Conservation (phyloP, 1,140 invertebrate genomes). For the Lasioglossum albipes region DNA sequence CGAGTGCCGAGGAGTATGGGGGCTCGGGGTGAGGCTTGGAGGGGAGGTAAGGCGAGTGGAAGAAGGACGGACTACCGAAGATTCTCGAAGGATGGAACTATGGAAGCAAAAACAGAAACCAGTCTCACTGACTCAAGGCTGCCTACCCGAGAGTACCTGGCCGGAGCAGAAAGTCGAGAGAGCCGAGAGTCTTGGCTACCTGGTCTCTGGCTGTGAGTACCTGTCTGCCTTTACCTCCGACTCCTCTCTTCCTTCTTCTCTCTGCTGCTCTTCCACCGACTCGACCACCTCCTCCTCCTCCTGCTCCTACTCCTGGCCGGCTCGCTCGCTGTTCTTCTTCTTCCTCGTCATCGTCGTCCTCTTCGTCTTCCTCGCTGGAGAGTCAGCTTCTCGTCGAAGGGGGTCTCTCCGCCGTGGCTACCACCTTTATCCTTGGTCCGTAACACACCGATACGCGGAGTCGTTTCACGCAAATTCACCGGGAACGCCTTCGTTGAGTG, state of each 20-base stretch:
- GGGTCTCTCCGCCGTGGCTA: constrained; percentile 39
- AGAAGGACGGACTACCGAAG: constrained; percentile 76
- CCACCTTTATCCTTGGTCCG: constrained; percentile 62
- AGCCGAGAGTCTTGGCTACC: constrained; percentile 54
- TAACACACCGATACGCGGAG: constrained; percentile 58
- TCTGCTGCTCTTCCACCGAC: constrained; percentile 3
- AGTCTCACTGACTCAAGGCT: constrained; percentile 81
- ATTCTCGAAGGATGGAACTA: constrained; percentile 78
- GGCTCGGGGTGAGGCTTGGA: constrained; percentile 1
- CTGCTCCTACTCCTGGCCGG: neutral
- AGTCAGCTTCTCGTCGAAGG: constrained; percentile 19
- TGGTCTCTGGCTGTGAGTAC: constrained; percentile 60
- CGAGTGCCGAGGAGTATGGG: constrained; percentile 6
- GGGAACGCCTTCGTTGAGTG: constrained; percentile 59
- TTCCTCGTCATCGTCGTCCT: neutral
- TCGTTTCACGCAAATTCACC: constrained; percentile 78
- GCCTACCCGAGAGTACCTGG: constrained; percentile 59
- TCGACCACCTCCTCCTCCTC: constrained; percentile 4
- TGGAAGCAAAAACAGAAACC: constrained; percentile 81
- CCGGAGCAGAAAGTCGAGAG: constrained; percentile 22
- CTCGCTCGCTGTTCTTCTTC: constrained; percentile 2
- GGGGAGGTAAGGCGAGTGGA: constrained; percentile 53
- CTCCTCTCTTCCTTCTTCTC: constrained; percentile 33
- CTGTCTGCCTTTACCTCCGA: constrained; percentile 62
- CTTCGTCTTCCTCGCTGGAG: neutral